A percentile compares a stretch with the other conserved stretches of the same genome.
These are phyloP conservation scores for Setophaga coronata DNA, from an alignment of 2,113 vertebrate genomes.

Conservation along the genomic window DNA sequence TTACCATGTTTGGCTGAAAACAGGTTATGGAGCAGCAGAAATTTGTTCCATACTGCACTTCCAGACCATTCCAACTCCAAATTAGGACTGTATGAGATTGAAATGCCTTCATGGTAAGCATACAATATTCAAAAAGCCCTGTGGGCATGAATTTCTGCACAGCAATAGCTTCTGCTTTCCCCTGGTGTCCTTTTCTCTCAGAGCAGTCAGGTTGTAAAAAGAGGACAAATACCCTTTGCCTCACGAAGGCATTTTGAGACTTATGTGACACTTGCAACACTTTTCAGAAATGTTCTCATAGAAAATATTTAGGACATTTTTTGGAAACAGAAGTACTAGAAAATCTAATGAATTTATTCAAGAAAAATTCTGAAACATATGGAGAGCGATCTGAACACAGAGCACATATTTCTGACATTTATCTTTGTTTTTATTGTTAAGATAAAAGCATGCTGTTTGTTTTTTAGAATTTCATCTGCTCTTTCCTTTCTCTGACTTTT, in stretches of 20 bases:
- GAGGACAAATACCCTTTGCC: not conserved
- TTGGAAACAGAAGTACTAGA: not conserved
- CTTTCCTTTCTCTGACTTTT: not conserved
- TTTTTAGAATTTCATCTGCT: constrained; percentile 15
- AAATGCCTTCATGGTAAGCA: not conserved
- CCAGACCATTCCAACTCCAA: not conserved
- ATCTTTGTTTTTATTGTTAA: constrained; percentile 43
- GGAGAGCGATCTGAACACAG: constrained; percentile 16
- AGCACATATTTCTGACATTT: constrained; percentile 35
- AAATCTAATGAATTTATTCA: constrained; percentile 9
- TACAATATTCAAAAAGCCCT: not conserved
- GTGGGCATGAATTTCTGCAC: not conserved
- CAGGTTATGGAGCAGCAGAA: not conserved
- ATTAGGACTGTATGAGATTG: not conserved
- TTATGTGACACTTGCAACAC: not conserved
- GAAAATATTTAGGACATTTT: not conserved
- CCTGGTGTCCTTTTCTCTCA: not conserved
- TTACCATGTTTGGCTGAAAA: not conserved
- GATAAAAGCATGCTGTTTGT: constrained; percentile 41
- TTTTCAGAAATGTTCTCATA: not conserved
- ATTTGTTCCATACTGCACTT: not conserved
- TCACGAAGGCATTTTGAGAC: not conserved
- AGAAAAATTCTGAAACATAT: constrained; percentile 18
- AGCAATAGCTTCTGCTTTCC: not conserved
- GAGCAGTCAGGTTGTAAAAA: not conserved